phyloP scores from a whole-genome alignment of 2,888 invertebrate species.

The Gortyna flavago region DNA sequence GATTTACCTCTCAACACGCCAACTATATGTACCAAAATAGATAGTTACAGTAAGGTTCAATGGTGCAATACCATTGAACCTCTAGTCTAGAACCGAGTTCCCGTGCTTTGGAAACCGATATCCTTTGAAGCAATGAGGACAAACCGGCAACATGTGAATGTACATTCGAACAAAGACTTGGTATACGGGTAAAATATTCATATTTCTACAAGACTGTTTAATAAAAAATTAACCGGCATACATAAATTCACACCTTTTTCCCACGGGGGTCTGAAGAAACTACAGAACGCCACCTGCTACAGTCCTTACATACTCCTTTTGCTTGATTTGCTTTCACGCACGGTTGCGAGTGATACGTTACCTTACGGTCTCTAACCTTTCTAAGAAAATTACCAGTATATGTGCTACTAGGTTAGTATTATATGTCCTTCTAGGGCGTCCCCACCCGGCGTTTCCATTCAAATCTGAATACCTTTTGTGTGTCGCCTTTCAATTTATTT shows the following conservation, averaged over 20 bases:
- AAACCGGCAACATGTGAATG: slow-evolving; percentile 23
- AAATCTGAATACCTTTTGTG: not conserved
- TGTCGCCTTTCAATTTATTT: not conserved
- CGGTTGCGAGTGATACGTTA: not conserved
- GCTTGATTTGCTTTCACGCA: not conserved
- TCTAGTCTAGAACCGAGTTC: slow-evolving; percentile 21
- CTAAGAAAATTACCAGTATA: not conserved
- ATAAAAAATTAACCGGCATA: not conserved
- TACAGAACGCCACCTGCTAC: not conserved
- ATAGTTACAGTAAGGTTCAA: not conserved
- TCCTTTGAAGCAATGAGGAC: slow-evolving; percentile 52
- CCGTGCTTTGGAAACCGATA: slow-evolving; percentile 49
- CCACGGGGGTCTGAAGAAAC: not conserved
- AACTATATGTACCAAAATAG: not conserved
- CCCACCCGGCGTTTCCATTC: too few relatives aligned
- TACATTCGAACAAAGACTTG: slow-evolving; percentile 12
- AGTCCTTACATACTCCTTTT: not conserved
- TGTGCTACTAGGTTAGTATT: not conserved
- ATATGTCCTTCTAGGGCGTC: not conserved
- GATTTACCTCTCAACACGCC: not conserved
- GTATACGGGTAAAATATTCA: not conserved
- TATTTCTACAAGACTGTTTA: not conserved
- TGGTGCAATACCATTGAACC: not conserved
- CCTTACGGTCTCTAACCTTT: not conserved
- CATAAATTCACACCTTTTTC: not conserved